These are phyloP conservation scores for Plumapathes pennacea DNA, from an alignment of 92 coral and sea anemone species.

Conservation along the genomic window DNA sequence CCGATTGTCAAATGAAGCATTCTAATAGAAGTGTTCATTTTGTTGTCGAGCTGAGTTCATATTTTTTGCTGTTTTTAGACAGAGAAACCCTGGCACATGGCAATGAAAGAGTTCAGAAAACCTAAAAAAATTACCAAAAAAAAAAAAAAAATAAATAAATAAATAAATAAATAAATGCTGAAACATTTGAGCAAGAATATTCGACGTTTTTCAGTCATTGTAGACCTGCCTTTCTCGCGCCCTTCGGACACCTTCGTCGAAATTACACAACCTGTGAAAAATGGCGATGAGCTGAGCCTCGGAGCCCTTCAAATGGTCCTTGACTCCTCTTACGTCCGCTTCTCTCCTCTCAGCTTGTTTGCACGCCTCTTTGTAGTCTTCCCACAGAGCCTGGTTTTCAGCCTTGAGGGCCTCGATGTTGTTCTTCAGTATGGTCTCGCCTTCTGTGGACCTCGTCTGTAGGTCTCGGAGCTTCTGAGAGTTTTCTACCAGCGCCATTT, in stretches of 20 bases:
- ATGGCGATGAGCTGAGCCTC: conserved; percentile 65
- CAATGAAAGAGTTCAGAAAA: too few species aligned
- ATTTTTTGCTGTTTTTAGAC: too few species aligned
- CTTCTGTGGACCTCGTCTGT: conserved; percentile 49
- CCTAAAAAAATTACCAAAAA: too few species aligned
- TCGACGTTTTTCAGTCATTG: conserved; percentile 14
- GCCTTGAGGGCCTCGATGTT: conserved; percentile 64
- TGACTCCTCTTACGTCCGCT: conserved; percentile 72
- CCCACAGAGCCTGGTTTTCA: conserved; percentile 81
- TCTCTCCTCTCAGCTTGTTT: conserved; percentile 74
- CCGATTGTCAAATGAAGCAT: too few species aligned
- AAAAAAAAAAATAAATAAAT: too few species aligned
- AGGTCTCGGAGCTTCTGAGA: conserved; percentile 59
- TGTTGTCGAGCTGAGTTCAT: too few species aligned
- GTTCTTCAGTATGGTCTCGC: conserved; percentile 38
- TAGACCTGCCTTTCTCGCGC: conserved; percentile 61
- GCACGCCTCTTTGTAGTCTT: conserved; percentile 69
- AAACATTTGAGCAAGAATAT: too few species aligned
- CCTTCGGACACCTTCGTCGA: conserved; percentile 76
- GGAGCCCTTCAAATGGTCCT: conserved; percentile 69
- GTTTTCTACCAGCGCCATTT: conserved; percentile 55
- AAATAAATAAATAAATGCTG: too few species aligned
- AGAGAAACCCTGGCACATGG: too few species aligned
- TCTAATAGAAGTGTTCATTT: too few species aligned
- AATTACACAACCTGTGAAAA: conserved; percentile 76